A percentile compares a stretch with the other conserved stretches of the same genome.
These are phyloP conservation scores for Malthinus seriepunctatus DNA, from an alignment of 2,888 invertebrate genomes.

Conservation along the genomic window DNA sequence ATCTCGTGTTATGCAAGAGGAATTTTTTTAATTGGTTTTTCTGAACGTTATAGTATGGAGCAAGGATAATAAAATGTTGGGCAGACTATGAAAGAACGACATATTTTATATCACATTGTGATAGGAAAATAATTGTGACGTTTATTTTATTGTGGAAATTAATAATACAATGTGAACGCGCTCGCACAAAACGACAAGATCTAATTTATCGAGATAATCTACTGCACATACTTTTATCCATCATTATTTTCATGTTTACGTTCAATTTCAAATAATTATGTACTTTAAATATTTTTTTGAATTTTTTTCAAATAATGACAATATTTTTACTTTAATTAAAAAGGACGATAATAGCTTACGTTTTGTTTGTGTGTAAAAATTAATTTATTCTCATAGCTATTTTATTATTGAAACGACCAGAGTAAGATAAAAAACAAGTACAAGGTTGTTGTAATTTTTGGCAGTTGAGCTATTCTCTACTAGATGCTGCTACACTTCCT, in stretches of 20 bases:
- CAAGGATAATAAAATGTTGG: background rate
- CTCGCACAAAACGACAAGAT: conserved; percentile 15
- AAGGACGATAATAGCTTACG: background rate
- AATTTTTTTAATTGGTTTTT: conserved; percentile 7
- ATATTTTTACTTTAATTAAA: background rate
- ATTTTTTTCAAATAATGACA: background rate
- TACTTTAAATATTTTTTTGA: too few species aligned
- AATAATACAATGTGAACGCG: conserved; percentile 13
- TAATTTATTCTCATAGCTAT: background rate
- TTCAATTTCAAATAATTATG: too few species aligned
- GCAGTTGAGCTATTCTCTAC: conserved; percentile 24
- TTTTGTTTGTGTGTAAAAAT: background rate
- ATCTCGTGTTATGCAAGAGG: conserved; percentile 5
- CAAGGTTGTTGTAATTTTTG: conserved; percentile 8
- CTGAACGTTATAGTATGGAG: background rate
- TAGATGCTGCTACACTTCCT: conserved; percentile 26
- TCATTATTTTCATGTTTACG: background rate
- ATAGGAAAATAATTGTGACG: conserved; percentile 30
- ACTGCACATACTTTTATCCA: conserved; percentile 15
- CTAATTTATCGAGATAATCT: conserved; percentile 22
- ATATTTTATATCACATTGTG: conserved; percentile 28
- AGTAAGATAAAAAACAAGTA: background rate
- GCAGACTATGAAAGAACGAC: conserved; percentile 12
- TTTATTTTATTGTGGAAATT: conserved; percentile 29
- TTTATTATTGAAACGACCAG: background rate